Evolutionary conservation across 2,797 vertebrate genomes (phyloP).

Genomic region (Mormyrops boulengeri): DNA sequence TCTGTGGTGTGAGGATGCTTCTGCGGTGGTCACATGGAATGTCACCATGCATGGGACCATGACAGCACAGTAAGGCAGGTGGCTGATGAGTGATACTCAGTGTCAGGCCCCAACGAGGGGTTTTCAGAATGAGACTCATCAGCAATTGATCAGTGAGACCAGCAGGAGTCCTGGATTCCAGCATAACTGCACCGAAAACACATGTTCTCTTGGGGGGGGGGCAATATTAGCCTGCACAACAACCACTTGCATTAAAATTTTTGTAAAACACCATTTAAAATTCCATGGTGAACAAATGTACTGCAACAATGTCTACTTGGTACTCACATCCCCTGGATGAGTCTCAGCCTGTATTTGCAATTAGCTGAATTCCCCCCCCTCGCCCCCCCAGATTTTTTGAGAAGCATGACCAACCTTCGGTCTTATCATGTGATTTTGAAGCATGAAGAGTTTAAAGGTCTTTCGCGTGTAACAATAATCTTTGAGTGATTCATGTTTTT

Average conservation of each 20-base stretch:
- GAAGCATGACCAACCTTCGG: background rate
- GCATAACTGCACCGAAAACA: background rate
- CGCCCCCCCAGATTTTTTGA: slow-evolving; percentile 15
- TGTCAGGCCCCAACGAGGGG: background rate
- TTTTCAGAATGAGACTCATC: background rate
- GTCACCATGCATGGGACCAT: background rate
- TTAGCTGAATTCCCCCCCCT: slow-evolving; percentile 18
- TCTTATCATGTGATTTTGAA: background rate
- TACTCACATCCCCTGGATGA: slow-evolving; percentile 20
- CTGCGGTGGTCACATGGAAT: background rate
- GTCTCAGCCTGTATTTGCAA: slow-evolving; percentile 15
- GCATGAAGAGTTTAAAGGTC: background rate
- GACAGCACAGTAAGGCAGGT: background rate
- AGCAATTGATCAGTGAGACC: background rate
- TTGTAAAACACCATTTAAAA: slow-evolving; percentile 3
- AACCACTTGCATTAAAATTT: slow-evolving; percentile 2
- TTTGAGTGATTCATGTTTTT: background rate
- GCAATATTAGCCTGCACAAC: background rate
- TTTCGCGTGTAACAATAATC: background rate
- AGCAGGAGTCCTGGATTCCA: background rate
- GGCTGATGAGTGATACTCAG: background rate
- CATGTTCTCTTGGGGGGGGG: background rate
- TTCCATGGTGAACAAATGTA: slow-evolving; percentile 26
- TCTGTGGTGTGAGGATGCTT: background rate
- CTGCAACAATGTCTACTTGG: slow-evolving; percentile 11